Evolutionary conservation across 2,888 invertebrate species (phyloP), one percentile per base, ranked within the genome.

Genomic region (Yponomeuta cagnagella): DNA sequence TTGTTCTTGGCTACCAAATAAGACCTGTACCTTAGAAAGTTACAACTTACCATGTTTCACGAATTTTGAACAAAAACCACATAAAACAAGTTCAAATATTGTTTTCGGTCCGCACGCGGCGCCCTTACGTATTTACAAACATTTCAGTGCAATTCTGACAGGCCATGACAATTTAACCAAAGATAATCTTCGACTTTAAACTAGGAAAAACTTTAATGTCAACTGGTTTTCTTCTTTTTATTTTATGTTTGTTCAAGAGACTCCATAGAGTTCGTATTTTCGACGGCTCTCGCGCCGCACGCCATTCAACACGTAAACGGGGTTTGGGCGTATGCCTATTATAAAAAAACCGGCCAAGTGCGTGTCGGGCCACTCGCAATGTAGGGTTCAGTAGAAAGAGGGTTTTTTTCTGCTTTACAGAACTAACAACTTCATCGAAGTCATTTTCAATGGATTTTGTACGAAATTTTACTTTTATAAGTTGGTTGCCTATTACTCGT

Each of bases 121-220:
- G 78, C 77, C 73, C 79, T 83, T 31, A 82, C 70, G 79, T 86
- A 82, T 87, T 87, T 85, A 84, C 77, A 84, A 85, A 86, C 85
- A 85, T 85, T 87, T 86, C 82, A 82, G 81, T 87, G 80, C 78
- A 79, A 84, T 87, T 88, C 84, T 89, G 90, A 89, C 88, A 83
- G 81, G 83, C 82, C 85, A 85, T 89, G 88, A 85, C 86, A 84
- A 79, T 58, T 15, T 58, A 15, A 58, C 52, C 52, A 58, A 58
- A 58, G 52, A 58, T 9, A 58, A 58, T 15, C 15, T 3, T 15
- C 12, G 52, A 58, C 52, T 58, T 58, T 58, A 15, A 58, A 58
- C 52, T 58, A 12, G 52, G 52, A 58, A 58, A 23, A 58, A 58
- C 15, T 2, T 58, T 15, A 33, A 58, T n/a, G 43, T 12, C 52